These are phyloP conservation scores for Aphodius granarius DNA, from an alignment of 2,888 invertebrate species.

Conservation along the genomic window DNA sequence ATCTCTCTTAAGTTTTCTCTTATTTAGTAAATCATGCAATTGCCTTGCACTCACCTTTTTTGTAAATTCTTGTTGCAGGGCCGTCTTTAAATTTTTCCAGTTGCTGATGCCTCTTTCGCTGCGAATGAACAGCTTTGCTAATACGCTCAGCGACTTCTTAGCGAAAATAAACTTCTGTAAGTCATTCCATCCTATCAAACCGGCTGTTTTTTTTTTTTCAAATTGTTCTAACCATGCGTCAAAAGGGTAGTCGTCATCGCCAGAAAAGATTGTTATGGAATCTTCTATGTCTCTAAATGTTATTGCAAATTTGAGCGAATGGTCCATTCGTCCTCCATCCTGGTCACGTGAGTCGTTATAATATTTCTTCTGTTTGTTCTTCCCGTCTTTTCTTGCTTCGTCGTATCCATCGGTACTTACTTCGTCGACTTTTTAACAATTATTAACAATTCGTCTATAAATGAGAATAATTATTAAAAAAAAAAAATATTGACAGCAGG, in stretches of 20 bases:
- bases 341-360: no score
- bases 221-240: slow-evolving; percentile 38
- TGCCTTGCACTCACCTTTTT: slow-evolving; percentile 32
- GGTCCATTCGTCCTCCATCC: background rate
- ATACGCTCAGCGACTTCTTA: slow-evolving; percentile 35
- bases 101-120: slow-evolving; percentile 35
- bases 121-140: slow-evolving; percentile 39
- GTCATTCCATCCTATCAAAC: slow-evolving; percentile 36
- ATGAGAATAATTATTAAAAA: no score
- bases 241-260: slow-evolving; percentile 5
- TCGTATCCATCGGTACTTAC: background rate
- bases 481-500: no score
- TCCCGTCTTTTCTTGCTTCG: background rate
- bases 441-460: no score
- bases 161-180: slow-evolving; percentile 39
- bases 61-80: slow-evolving; percentile 35
- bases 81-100: slow-evolving; percentile 33
- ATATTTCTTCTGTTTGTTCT: background rate
- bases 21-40: slow-evolving; percentile 31
- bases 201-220: slow-evolving; percentile 37
- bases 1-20: slow-evolving; percentile 40
- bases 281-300: background rate
- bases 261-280: slow-evolving; percentile 1
- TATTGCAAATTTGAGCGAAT: background rate
- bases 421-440: no score